Percentiles rank a stretch among this genome's conserved stretches.
These are phyloP conservation scores for Orthonychiurus folsomi DNA, from an alignment of 2,888 invertebrate species.

Conservation along the genomic window DNA sequence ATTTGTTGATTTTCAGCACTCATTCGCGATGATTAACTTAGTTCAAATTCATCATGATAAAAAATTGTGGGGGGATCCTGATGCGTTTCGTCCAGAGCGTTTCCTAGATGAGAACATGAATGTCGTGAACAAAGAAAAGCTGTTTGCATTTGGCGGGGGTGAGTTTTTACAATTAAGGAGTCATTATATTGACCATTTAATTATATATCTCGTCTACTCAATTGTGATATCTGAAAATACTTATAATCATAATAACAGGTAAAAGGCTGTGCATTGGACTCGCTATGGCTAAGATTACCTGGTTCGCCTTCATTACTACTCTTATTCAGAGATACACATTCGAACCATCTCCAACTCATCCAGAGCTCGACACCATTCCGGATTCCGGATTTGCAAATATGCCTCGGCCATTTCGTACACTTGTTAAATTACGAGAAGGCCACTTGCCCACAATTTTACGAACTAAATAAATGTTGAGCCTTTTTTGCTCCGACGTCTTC, in stretches of 20 bases:
- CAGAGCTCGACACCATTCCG: neutral
- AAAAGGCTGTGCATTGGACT: conserved; percentile 3
- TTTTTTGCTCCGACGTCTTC: too few species aligned
- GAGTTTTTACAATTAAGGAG: too few species aligned
- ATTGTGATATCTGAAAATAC: too few species aligned
- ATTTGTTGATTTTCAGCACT: neutral
- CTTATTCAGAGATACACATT: conserved; percentile 7
- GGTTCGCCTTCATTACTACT: conserved; percentile 8
- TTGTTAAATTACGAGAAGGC: conserved; percentile 4
- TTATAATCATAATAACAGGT: neutral
- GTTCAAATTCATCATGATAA: neutral
- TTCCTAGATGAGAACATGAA: conserved; percentile 9
- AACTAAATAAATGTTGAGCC: too few species aligned
- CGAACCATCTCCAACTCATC: conserved; percentile 8
- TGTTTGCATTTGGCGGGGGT: conserved; percentile 12
- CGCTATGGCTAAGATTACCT: conserved; percentile 8
- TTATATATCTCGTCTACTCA: too few species aligned
- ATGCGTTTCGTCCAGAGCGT: conserved; percentile 11
- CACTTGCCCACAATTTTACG: too few species aligned
- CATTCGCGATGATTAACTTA: conserved; percentile 4
- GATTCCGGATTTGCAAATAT: conserved; percentile 9
- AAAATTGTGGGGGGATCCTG: conserved; percentile 10
- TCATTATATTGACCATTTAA: too few species aligned
- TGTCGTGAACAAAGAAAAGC: conserved; percentile 8
- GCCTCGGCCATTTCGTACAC: neutral